Evolutionary conservation across 2,797 vertebrate genomes (phyloP).

Genomic region (Iguana delicatissima): DNA sequence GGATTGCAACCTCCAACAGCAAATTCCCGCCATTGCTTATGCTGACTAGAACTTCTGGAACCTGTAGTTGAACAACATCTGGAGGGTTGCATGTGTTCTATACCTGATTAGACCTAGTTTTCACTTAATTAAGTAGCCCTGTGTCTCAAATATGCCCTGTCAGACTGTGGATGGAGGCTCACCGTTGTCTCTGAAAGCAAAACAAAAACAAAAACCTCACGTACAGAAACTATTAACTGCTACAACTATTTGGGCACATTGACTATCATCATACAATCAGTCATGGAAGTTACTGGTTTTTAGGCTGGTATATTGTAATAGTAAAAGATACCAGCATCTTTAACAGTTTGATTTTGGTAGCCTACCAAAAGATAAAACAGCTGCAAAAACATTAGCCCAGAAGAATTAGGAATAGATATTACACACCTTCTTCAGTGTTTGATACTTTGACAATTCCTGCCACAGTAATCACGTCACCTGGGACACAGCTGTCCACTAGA

Average conservation of each 20-base stretch:
- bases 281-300: no score
- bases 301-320: not conserved
- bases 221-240: not conserved
- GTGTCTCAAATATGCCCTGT: not conserved
- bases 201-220: not conserved
- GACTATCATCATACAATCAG: not conserved
- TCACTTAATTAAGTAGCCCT: not conserved
- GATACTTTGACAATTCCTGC: slow-evolving; percentile 92
- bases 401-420: not conserved
- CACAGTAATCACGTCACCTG: slow-evolving; percentile 92
- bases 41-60: no score
- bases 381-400: not conserved
- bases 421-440: slow-evolving; percentile 88
- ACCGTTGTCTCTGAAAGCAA: not conserved
- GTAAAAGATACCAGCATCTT: not conserved
- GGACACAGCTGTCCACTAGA: slow-evolving; percentile 96
- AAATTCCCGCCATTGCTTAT: no score
- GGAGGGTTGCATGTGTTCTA: no score
- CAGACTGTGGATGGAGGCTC: not conserved
- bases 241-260: not conserved
- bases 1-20: no score
- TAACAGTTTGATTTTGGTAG: not conserved
- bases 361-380: not conserved
- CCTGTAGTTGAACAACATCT: no score
- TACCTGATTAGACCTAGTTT: not conserved